Percentiles rank a stretch among this genome's conserved stretches.
These are phyloP conservation scores for Carabus problematicus DNA, from an alignment of 2,888 invertebrate species.

Conservation along the genomic window DNA sequence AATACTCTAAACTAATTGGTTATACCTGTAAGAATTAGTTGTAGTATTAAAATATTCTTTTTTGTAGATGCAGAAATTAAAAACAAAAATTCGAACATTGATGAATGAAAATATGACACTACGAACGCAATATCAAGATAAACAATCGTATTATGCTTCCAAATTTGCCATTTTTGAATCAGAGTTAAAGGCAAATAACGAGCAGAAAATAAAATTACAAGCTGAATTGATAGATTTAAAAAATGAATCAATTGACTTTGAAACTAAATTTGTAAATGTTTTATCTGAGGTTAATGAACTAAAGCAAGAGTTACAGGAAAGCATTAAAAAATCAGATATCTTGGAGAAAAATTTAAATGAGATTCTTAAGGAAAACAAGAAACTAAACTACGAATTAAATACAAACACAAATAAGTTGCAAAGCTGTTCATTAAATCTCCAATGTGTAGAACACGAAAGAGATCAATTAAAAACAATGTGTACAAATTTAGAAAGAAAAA, in stretches of 20 bases:
- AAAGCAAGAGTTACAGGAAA: conserved; percentile 10
- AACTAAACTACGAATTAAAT: conserved; percentile 23
- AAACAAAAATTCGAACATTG: conserved; percentile 39
- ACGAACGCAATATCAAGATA: conserved; percentile 42
- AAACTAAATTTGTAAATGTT: conserved; percentile 13
- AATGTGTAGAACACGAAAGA: conserved; percentile 28
- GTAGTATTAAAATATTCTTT: too few relatives aligned
- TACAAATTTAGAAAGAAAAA: conserved; percentile 8
- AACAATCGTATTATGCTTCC: conserved; percentile 43
- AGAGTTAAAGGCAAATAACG: conserved; percentile 41
- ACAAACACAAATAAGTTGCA: conserved; percentile 8
- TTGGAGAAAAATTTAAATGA: conserved; percentile 23
- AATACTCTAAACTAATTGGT: too few relatives aligned
- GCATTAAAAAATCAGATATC: conserved; percentile 5
- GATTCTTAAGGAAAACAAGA: conserved; percentile 19
- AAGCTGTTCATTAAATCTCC: conserved; percentile 14
- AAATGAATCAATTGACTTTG: conserved; percentile 15
- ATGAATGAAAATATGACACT: conserved; percentile 44
- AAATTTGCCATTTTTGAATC: conserved; percentile 44
- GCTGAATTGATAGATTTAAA: not conserved
- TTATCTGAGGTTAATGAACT: conserved; percentile 22
- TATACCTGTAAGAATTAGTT: too few relatives aligned
- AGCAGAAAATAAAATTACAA: conserved; percentile 6
- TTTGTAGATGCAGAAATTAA: conserved; percentile 44
- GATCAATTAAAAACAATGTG: conserved; percentile 25